Evolutionary conservation across 2,797 vertebrate species (phyloP).

Genomic region (Limnodromus scolopaceus): DNA sequence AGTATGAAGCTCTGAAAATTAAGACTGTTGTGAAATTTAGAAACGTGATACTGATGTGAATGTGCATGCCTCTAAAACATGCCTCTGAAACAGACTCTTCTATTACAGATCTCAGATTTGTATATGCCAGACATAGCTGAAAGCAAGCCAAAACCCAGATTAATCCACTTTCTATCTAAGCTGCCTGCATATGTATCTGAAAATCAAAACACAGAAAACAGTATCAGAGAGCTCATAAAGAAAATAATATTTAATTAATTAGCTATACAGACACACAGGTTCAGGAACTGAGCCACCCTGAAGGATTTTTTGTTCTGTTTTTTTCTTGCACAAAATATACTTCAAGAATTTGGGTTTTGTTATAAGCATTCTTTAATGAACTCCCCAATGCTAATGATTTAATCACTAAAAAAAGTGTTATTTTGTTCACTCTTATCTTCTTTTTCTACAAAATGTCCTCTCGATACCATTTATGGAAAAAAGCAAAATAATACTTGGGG

Average conservation of each 20-base stretch:
- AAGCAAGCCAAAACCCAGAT: slow-evolving; percentile 24
- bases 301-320: neutral
- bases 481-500: neutral
- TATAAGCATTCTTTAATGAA: neutral
- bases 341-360: neutral
- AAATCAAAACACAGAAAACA: slow-evolving; percentile 29
- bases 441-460: neutral
- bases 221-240: neutral
- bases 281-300: neutral
- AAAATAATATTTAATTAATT: neutral
- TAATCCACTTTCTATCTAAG: neutral
- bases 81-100: neutral
- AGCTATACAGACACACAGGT: neutral
- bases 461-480: neutral
- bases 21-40: slow-evolving; percentile 32
- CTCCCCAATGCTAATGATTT: neutral
- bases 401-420: neutral
- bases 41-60: neutral
- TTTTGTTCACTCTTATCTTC: neutral
- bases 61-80: neutral
- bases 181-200: neutral
- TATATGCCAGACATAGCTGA: slow-evolving; percentile 36
- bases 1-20: neutral
- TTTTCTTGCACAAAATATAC: neutral
- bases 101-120: slow-evolving; percentile 16